These are phyloP conservation scores for Actias luna DNA, from an alignment of 2,888 invertebrate species.

Conservation along the genomic window DNA sequence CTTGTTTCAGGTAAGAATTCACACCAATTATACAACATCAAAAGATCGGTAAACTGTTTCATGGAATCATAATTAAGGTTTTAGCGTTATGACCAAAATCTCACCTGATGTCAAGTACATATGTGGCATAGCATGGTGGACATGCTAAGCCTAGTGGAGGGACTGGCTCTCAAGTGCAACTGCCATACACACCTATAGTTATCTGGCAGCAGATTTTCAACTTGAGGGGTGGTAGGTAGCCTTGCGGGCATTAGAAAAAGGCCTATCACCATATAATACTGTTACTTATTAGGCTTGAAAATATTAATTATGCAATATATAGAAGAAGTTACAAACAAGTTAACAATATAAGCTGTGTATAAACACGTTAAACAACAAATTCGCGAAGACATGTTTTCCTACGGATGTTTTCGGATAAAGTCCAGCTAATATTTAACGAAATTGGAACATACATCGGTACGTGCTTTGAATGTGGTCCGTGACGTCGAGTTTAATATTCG, in stretches of 20 bases:
- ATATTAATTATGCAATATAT: neutral
- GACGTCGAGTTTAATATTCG: slow-evolving; percentile 7
- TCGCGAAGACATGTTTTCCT: neutral
- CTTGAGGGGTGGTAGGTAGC: too few relatives aligned
- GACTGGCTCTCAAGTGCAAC: too few relatives aligned
- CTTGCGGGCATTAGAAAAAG: too few relatives aligned
- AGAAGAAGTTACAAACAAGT: neutral
- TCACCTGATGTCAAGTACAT: too few relatives aligned
- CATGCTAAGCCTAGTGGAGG: too few relatives aligned
- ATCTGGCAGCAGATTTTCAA: too few relatives aligned
- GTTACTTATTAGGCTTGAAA: neutral
- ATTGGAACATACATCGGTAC: slow-evolving; percentile 11
- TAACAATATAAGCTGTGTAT: neutral
- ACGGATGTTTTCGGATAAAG: slow-evolving; percentile 2
- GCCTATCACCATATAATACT: too few relatives aligned
- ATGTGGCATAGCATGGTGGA: too few relatives aligned
- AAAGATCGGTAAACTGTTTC: neutral
- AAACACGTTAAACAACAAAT: neutral
- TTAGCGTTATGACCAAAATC: too few relatives aligned
- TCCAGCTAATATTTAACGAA: slow-evolving; percentile 10
- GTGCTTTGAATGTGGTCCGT: slow-evolving; percentile 4
- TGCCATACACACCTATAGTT: too few relatives aligned
- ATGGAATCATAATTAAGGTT: neutral
- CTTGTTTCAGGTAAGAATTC: neutral
- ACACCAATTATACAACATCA: neutral